Percentiles rank a stretch among this genome's conserved stretches.
Evolutionary conservation across 1,140 invertebrate species (phyloP).

Genomic region (Bathynomus jamesi): DNA sequence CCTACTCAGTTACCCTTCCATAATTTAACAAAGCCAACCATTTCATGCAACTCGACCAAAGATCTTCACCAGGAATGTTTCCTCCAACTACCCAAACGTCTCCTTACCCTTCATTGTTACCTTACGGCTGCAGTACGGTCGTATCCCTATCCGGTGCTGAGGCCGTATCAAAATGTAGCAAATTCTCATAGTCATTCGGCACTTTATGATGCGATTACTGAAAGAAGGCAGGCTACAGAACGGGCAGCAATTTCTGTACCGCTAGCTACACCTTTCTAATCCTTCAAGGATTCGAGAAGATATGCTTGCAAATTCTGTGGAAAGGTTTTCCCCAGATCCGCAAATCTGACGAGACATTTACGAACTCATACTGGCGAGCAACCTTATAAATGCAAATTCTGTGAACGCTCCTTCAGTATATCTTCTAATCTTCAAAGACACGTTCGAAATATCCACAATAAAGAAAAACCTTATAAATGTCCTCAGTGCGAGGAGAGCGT

Average conservation of each 20-base stretch:
- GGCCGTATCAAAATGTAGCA: not conserved
- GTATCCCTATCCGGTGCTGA: not conserved
- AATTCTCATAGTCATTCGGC: not conserved
- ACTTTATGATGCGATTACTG: constrained; percentile 13
- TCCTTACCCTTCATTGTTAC: not conserved
- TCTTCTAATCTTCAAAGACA: constrained; percentile 97
- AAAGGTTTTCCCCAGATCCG: constrained; percentile 90
- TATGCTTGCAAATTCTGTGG: constrained; percentile 98
- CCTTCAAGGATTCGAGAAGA: constrained; percentile 55
- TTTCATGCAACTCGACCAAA: not conserved
- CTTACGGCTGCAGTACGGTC: not conserved
- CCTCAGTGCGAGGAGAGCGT: constrained; percentile 65
- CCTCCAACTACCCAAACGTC: not conserved
- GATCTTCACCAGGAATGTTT: not conserved
- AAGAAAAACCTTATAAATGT: constrained; percentile 69
- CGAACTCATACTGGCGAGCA: constrained; percentile 97
- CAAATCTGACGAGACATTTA: constrained; percentile 91
- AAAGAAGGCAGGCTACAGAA: not conserved
- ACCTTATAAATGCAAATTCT: constrained; percentile 96
- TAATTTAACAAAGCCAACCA: not conserved
- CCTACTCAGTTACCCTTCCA: not conserved
- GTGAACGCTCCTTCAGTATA: constrained; percentile 96
- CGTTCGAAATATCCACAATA: constrained; percentile 98
- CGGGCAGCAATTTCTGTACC: not conserved
- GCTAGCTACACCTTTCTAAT: not conserved